Conservation (phyloP, 2,888 invertebrate species). For the Drosophila algonquin region DNA sequence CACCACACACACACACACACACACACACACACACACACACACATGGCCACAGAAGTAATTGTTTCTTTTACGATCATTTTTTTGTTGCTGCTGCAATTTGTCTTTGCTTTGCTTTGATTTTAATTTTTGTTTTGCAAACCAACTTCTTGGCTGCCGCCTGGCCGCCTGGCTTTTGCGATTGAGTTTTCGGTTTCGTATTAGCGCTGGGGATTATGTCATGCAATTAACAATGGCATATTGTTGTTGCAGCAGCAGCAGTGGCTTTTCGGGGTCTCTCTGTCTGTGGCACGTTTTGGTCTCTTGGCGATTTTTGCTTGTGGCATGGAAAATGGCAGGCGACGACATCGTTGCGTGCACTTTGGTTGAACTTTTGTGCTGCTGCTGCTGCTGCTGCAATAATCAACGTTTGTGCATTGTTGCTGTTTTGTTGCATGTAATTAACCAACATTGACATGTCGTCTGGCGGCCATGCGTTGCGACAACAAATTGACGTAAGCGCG, state of each 20-base stretch:
- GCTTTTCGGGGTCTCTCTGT: constrained; percentile 50
- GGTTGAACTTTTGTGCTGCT: constrained; percentile 65
- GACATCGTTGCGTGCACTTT: constrained; percentile 55
- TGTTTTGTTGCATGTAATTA: constrained; percentile 68
- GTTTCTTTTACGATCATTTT: constrained; percentile 21
- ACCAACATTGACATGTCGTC: constrained; percentile 79
- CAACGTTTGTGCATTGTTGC: constrained; percentile 41
- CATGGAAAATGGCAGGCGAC: constrained; percentile 10
- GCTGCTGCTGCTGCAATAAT: constrained; percentile 48
- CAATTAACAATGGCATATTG: constrained; percentile 74
- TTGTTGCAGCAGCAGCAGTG: constrained; percentile 29
- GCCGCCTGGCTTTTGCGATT: constrained; percentile 49
- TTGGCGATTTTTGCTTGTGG: constrained; percentile 33
- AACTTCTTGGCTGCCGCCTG: constrained; percentile 20
- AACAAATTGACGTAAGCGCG: constrained; percentile 75
- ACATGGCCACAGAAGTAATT: constrained; percentile 14
- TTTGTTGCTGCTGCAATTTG: constrained; percentile 43
- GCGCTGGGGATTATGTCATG: constrained; percentile 75
- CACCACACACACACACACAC: constrained; percentile 34
- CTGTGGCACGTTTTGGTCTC: constrained; percentile 63
- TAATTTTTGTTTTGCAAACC: constrained; percentile 31
- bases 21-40: constrained; percentile 52
- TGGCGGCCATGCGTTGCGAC: constrained; percentile 71
- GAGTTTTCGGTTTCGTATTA: constrained; percentile 75
- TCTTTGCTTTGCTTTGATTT: constrained; percentile 48